These are phyloP conservation scores for Scaptomyza pallida DNA, from an alignment of 1,140 invertebrate species.

Conservation along the genomic window DNA sequence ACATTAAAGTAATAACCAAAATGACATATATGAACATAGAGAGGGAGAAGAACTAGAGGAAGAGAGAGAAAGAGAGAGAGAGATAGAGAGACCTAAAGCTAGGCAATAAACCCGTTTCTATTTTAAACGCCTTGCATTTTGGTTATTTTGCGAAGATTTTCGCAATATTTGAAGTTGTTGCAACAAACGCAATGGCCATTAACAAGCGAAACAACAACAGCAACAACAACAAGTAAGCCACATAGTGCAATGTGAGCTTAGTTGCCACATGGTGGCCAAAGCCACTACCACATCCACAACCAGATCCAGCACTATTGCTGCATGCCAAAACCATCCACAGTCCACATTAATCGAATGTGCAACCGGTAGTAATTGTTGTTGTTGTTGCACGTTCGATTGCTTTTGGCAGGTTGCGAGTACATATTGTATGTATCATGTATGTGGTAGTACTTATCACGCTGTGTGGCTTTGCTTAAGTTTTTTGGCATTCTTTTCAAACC, in stretches of 20 bases:
- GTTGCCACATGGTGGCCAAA: slow-evolving; percentile 34
- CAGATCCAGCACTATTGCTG: not conserved
- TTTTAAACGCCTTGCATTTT: slow-evolving; percentile 58
- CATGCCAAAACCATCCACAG: not conserved
- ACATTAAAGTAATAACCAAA: slow-evolving; percentile 53
- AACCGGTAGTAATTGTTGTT: slow-evolving; percentile 37
- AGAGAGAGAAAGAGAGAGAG: slow-evolving; percentile 6
- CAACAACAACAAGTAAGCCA: slow-evolving; percentile 29
- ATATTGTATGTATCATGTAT: too few relatives aligned
- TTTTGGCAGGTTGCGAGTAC: too few relatives aligned
- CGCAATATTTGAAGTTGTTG: slow-evolving; percentile 73
- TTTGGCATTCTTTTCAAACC: not conserved
- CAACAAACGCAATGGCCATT: slow-evolving; percentile 71
- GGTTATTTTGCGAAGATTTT: slow-evolving; percentile 74
- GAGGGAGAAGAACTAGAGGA: not conserved
- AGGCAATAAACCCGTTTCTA: slow-evolving; percentile 63
- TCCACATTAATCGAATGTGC: slow-evolving; percentile 26
- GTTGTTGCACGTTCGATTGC: slow-evolving; percentile 21
- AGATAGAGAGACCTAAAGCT: slow-evolving; percentile 20
- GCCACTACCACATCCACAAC: slow-evolving; percentile 19
- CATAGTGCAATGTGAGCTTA: slow-evolving; percentile 49
- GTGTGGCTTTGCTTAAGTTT: slow-evolving; percentile 12
- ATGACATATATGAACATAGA: slow-evolving; percentile 13
- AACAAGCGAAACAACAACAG: slow-evolving; percentile 46
- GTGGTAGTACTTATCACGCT: slow-evolving; percentile 2